A percentile compares a stretch with the other conserved stretches of the same genome.
phyloP scores from a whole-genome alignment of 23 tunicate genomes.

The Aplidium turbinatum region DNA sequence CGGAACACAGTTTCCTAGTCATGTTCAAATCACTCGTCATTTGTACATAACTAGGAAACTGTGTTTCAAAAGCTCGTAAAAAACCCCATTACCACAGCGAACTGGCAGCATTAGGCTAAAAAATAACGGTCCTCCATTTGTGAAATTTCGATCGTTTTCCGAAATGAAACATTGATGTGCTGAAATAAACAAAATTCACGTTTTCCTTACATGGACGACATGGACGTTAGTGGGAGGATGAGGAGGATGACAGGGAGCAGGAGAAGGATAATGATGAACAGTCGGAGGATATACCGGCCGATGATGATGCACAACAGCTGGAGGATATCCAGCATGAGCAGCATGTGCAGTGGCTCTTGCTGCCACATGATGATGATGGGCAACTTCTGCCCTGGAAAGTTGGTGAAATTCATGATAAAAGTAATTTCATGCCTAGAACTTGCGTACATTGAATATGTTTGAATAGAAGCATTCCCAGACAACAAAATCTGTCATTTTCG shows the following conservation, averaged over 20 bases:
- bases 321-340: conserved; percentile 10
- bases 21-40: too few relatives aligned
- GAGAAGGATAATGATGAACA: conserved; percentile 48
- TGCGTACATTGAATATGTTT: too few relatives aligned
- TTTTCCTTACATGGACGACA: conserved; percentile 48
- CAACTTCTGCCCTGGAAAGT: conserved; percentile 61
- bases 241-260: conserved; percentile 32
- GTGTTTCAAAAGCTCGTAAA: not conserved
- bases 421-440: not conserved
- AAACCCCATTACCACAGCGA: too few relatives aligned
- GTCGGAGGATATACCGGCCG: conserved; percentile 43
- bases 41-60: not conserved
- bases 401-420: not conserved
- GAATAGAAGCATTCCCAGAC: too few relatives aligned
- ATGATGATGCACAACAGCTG: conserved; percentile 30
- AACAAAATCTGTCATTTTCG: too few relatives aligned
- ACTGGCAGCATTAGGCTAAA: too few relatives aligned
- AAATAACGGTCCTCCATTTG: too few relatives aligned
- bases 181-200: not conserved
- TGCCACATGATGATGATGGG: conserved; percentile 51
- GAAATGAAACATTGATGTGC: not conserved
- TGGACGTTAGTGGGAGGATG: conserved; percentile 54
- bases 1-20: too few relatives aligned
- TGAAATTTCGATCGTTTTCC: too few relatives aligned
- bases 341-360: conserved; percentile 44